phyloP scores from a whole-genome alignment of 2,797 vertebrate species.

The Rhinoraja longicauda region DNA sequence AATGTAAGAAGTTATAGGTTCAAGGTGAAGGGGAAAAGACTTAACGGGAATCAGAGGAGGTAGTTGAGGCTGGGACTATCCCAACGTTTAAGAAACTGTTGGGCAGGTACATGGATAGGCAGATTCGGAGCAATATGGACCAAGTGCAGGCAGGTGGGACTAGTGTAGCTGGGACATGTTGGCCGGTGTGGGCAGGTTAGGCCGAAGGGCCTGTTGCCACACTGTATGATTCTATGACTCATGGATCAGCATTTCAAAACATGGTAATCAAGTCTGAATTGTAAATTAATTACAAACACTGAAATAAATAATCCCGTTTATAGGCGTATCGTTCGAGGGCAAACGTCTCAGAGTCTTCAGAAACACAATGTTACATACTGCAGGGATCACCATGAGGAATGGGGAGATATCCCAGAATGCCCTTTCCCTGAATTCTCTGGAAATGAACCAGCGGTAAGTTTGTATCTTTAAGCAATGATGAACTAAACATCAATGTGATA shows the following conservation, averaged over 20 bases:
- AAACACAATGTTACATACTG: slow-evolving; percentile 63
- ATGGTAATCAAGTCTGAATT: not conserved
- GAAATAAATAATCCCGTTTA: slow-evolving; percentile 23
- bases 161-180: too few relatives aligned
- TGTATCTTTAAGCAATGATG: not conserved
- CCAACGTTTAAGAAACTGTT: too few relatives aligned
- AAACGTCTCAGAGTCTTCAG: slow-evolving; percentile 59
- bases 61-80: too few relatives aligned
- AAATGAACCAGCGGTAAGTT: slow-evolving; percentile 64
- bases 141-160: too few relatives aligned
- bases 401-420: slow-evolving; percentile 53
- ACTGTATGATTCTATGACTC: too few relatives aligned
- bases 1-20: not conserved
- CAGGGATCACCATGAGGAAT: slow-evolving; percentile 58
- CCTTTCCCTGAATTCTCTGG: slow-evolving; percentile 66
- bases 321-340: slow-evolving; percentile 64
- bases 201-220: too few relatives aligned
- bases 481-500: not conserved
- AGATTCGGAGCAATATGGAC: too few relatives aligned
- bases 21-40: too few relatives aligned
- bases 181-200: too few relatives aligned
- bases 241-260: not conserved
- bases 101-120: too few relatives aligned
- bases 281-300: not conserved
- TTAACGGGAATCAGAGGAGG: too few relatives aligned